A percentile compares a stretch with the other conserved stretches of the same genome.
Conservation (phyloP, 2,888 invertebrate species). For the Netelia inedita region DNA sequence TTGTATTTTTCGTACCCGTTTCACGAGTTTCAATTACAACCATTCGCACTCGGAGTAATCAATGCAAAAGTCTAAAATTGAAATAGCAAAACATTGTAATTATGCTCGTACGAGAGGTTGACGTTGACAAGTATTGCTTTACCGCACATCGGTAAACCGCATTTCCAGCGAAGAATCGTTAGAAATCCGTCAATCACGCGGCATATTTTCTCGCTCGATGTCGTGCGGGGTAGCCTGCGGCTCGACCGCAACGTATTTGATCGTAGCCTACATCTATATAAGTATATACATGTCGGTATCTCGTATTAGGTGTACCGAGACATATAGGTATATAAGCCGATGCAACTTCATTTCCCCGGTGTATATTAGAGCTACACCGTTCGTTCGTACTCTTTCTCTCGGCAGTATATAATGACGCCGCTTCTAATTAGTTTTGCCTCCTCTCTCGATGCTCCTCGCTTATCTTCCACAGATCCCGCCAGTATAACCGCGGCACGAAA, state of each 20-base stretch:
- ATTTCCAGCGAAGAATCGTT: constrained; percentile 58
- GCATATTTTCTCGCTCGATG: constrained; percentile 66
- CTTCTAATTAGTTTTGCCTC: constrained; percentile 74
- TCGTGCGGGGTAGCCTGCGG: constrained; percentile 66
- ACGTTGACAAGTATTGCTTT: constrained; percentile 55
- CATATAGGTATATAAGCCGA: constrained; percentile 22
- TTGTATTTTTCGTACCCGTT: background rate
- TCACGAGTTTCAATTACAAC: background rate
- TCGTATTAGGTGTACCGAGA: constrained; percentile 28
- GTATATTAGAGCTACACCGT: background rate
- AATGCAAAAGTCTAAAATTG: background rate
- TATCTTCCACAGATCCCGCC: constrained; percentile 58
- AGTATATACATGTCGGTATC: constrained; percentile 19
- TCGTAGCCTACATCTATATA: background rate
- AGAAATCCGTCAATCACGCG: constrained; percentile 75
- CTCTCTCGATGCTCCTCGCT: background rate
- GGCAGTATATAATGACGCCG: constrained; percentile 64
- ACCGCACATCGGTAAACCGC: constrained; percentile 42
- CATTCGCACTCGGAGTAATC: background rate
- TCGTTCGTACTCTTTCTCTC: background rate
- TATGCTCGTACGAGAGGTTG: constrained; percentile 28
- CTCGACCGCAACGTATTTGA: constrained; percentile 59
- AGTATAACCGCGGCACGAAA: constrained; percentile 63
- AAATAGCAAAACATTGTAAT: no score
- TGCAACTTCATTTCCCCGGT: constrained; percentile 28